These are phyloP conservation scores for Hyperopisus bebe DNA, from an alignment of 2,113 vertebrate genomes.

Conservation along the genomic window DNA sequence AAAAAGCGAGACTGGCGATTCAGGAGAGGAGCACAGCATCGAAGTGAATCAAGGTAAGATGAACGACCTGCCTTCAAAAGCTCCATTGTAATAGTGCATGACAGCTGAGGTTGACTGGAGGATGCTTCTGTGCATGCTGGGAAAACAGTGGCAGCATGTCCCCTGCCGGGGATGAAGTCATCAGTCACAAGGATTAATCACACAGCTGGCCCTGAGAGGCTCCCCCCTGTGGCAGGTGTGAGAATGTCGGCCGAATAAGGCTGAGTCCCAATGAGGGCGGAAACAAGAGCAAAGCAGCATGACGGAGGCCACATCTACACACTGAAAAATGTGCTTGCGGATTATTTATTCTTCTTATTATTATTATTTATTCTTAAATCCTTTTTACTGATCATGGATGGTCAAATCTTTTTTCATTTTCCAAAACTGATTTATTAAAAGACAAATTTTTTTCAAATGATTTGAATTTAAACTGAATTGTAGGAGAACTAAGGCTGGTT, in stretches of 20 bases:
- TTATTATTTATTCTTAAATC: neutral
- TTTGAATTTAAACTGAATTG: neutral
- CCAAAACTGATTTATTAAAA: neutral
- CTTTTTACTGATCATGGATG: neutral
- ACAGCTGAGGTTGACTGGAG: neutral
- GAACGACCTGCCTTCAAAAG: neutral
- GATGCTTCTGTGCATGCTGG: neutral
- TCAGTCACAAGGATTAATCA: neutral
- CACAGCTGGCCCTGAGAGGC: neutral
- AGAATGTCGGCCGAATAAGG: neutral
- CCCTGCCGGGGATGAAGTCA: neutral
- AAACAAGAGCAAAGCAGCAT: neutral
- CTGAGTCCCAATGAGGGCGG: neutral
- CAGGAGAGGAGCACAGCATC: conserved; percentile 40
- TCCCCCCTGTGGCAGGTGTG: neutral
- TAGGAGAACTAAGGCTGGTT: neutral
- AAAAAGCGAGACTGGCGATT: conserved; percentile 21
- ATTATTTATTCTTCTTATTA: neutral
- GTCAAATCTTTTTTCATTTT: neutral
- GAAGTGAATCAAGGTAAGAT: conserved; percentile 41
- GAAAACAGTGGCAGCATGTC: conserved; percentile 17
- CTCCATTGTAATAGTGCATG: neutral
- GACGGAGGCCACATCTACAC: neutral
- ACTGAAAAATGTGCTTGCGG: neutral
- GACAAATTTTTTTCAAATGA: neutral